Percentiles rank a stretch among this genome's conserved stretches.
Conservation (phyloP, 2,797 vertebrate genomes). For the Lepilemur ruficaudatus region DNA sequence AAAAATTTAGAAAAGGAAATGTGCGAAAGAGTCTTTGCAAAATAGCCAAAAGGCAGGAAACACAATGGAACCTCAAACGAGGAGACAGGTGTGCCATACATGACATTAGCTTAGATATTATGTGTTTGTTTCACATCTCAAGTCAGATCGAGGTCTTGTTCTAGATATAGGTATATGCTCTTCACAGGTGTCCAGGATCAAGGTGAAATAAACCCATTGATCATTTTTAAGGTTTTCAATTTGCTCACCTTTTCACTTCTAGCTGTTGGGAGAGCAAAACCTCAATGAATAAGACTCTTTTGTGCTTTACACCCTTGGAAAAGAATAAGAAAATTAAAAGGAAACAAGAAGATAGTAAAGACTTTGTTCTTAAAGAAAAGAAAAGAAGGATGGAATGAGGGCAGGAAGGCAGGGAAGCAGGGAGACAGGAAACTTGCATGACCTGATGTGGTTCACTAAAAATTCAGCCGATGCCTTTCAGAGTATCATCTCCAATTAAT, state of each 20-base stretch:
- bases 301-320: background rate
- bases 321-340: conserved; percentile 44
- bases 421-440: background rate
- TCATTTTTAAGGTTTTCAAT: conserved; percentile 28
- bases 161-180: background rate
- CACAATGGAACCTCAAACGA: conserved; percentile 32
- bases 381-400: background rate
- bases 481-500: conserved; percentile 13
- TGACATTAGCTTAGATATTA: background rate
- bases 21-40: background rate
- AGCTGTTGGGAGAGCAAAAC: background rate
- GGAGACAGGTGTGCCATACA: background rate
- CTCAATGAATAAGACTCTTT: background rate
- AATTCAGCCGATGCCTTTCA: background rate
- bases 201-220: background rate
- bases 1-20: conserved; percentile 40
- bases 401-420: background rate
- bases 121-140: conserved; percentile 20
- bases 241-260: conserved; percentile 22
- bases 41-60: background rate
- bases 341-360: background rate
- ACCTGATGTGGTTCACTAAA: conserved; percentile 16
- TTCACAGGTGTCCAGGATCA: background rate
- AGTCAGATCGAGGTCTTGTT: background rate
- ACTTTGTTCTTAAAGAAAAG: conserved; percentile 9